Evolutionary conservation across 2,797 vertebrate species (phyloP).

Genomic region (Arrhamphus sclerolepis): DNA sequence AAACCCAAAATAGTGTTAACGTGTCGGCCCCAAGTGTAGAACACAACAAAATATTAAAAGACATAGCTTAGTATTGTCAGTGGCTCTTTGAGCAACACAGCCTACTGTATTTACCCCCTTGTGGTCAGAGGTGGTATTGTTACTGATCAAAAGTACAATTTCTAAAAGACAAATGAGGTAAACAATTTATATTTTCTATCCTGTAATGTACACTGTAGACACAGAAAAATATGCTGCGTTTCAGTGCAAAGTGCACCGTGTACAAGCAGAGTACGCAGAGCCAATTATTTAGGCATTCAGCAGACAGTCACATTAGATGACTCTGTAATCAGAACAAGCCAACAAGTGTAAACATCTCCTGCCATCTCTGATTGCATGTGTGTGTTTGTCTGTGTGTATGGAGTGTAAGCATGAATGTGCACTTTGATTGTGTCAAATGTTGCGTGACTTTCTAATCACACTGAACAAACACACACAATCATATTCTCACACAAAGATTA

Average conservation of each 20-base stretch:
- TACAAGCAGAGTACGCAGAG: not conserved
- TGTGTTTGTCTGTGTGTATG: not conserved
- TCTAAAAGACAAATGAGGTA: too few relatives aligned
- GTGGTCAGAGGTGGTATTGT: too few relatives aligned
- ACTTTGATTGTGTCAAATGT: constrained; percentile 50
- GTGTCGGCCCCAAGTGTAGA: too few relatives aligned
- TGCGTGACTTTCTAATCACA: constrained; percentile 50
- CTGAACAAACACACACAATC: too few relatives aligned
- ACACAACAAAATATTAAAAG: too few relatives aligned
- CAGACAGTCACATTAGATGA: constrained; percentile 14
- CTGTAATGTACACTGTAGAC: not conserved
- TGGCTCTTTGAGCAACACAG: too few relatives aligned
- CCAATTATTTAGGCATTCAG: constrained; percentile 17
- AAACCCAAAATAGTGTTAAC: too few relatives aligned
- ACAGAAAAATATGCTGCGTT: not conserved
- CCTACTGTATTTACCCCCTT: too few relatives aligned
- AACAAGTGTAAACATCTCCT: constrained; percentile 33
- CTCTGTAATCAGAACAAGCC: constrained; percentile 33
- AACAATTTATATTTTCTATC: too few relatives aligned
- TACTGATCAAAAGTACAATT: too few relatives aligned
- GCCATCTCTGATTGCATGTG: constrained; percentile 23
- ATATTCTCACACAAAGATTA: too few relatives aligned
- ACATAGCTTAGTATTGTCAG: too few relatives aligned
- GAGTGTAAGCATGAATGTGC: not conserved
- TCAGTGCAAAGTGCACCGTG: not conserved